Base-by-base conservation (phyloP, 53 echinoderm and acorn worm genomes). In the Glandiceps talaboti region DNA sequence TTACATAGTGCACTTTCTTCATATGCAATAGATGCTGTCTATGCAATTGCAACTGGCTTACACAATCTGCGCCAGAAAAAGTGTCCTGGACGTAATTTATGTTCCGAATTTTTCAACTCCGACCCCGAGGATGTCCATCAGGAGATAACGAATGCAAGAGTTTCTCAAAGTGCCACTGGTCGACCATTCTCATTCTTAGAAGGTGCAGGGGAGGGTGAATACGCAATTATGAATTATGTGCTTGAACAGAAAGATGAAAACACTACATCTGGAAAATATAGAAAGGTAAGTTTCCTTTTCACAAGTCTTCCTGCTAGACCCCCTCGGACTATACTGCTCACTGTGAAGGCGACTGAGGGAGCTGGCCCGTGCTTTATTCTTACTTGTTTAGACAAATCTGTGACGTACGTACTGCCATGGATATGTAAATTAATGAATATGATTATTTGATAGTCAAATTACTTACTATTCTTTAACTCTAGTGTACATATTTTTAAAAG, bases 181-280 rank as follows among this genome's bases (percentile, higher is more conserved):
- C 82, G 86, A 27, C 80, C 83, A 12, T 89, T 89, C 86, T 83
- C 80, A 30, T 89, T 89, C 25, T 64, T 85, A 27, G 79, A 75
- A 31, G 80, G 76, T 26, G 77, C 80, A 29, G 86, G 32, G 32
- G 85, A 85, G 1, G 86, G 83, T 0, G 80, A 82, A 77, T 89
- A 89, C 77, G 73, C 32, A 74, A 89, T 89, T 74, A 83, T 86
- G 77, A 89, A 89, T 77, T 89, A 79, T 77, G 83, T 80, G 33
- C 82, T 75, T 27, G 83, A 85, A 29, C 77, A 74, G 20, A 73
- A 64, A 30, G 32, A 30, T 78, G 83, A 80, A 26, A 74, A 33
- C 25, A 85, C 83, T 45, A 76, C 77, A 0, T 74, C 20, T 45
- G 64, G 64, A 45, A 20, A 12, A 20, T 45, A 45, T 20, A 6